Conservation (phyloP, 1,140 invertebrate genomes). For the Lasioglossum albipes region DNA sequence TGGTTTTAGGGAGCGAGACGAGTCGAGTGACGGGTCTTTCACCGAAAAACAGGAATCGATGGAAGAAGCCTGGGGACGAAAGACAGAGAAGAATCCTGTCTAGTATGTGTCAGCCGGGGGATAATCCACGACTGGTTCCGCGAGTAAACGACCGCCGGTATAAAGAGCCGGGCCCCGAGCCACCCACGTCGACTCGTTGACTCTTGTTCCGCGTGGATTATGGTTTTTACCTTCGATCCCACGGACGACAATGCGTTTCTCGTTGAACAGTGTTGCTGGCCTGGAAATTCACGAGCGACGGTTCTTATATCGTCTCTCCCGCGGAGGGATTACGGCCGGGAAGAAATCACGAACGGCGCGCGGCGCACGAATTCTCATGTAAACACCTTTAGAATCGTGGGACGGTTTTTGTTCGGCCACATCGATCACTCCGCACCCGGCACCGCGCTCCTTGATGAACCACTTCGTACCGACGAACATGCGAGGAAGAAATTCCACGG, state of each 20-base stretch:
- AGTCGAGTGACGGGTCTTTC: not conserved
- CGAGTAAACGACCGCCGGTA: constrained; percentile 43
- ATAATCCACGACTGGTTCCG: constrained; percentile 42
- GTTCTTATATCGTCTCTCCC: constrained; percentile 14
- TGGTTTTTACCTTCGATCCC: constrained; percentile 52
- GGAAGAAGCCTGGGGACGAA: not conserved
- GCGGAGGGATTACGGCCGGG: not conserved
- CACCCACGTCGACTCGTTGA: constrained; percentile 48
- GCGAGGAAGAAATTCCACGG: not conserved
- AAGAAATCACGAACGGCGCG: constrained; percentile 22
- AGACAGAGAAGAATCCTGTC: constrained; percentile 14
- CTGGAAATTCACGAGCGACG: constrained; percentile 30
- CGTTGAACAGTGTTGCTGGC: constrained; percentile 28
- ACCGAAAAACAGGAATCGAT: not conserved
- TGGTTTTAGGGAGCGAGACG: not conserved
- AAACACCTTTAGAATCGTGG: constrained; percentile 15
- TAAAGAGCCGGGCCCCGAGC: constrained; percentile 31
- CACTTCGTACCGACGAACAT: not conserved
- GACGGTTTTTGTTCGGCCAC: not conserved
- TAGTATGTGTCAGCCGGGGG: constrained; percentile 13
- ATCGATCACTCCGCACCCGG: not conserved
- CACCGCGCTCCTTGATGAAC: not conserved
- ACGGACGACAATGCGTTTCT: constrained; percentile 47
- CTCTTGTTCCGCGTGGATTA: constrained; percentile 50
- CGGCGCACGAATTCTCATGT: constrained; percentile 21